Evolutionary conservation across 2,888 invertebrate genomes (phyloP).

Genomic region (Acleris holmiana): DNA sequence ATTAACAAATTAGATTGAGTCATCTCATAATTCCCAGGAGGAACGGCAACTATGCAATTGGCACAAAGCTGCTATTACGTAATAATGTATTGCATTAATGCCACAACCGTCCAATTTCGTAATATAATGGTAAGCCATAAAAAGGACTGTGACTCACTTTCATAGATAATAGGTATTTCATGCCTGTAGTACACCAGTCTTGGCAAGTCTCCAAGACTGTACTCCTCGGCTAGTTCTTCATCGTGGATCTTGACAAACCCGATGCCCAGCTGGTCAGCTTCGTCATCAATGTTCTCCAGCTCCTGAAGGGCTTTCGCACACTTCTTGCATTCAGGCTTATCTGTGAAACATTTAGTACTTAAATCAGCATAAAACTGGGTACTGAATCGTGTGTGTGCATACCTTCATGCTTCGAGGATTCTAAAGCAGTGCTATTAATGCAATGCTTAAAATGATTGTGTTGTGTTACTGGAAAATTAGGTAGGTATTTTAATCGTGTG

Average conservation of each 20-base stretch:
- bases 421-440: constrained; percentile 78
- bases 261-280: constrained; percentile 96
- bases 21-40: background rate
- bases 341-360: constrained; percentile 80
- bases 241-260: constrained; percentile 98
- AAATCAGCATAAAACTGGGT: constrained; percentile 22
- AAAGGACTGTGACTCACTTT: constrained; percentile 86
- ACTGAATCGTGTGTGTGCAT: constrained; percentile 25
- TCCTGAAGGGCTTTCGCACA: constrained; percentile 95
- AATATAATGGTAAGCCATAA: constrained; percentile 59
- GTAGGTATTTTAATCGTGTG: constrained; percentile 55
- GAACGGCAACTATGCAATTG: constrained; percentile 10
- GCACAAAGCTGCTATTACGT: constrained; percentile 12
- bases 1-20: constrained; percentile 7
- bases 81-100: constrained; percentile 21
- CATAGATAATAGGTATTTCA: constrained; percentile 97
- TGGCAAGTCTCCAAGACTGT: constrained; percentile 94
- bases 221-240: constrained; percentile 95
- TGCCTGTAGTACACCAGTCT: constrained; percentile 96
- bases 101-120: constrained; percentile 52
- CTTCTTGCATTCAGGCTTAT: constrained; percentile 96
- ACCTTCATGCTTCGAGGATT: constrained; percentile 64
- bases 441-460: constrained; percentile 56
- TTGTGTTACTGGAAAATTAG: constrained; percentile 61
- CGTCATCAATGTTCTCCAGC: constrained; percentile 97